Evolutionary conservation across 2,113 vertebrate species (phyloP).

Genomic region (Hippocampus guttulatus): DNA sequence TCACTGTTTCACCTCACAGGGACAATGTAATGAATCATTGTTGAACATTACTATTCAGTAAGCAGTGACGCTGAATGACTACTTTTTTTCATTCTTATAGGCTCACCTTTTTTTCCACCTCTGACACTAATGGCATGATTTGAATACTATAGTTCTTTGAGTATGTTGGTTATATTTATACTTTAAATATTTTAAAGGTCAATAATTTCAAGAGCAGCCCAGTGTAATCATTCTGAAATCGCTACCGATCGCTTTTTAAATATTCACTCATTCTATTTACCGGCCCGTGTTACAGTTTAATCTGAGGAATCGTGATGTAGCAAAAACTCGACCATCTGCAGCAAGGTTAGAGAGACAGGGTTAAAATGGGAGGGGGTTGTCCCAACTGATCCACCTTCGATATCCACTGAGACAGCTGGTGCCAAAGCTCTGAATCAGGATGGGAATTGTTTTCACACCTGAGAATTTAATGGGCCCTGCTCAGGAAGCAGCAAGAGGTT

Average conservation of each 20-base stretch:
- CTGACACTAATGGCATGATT: too few relatives aligned
- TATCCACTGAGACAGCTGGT: slow-evolving; percentile 6
- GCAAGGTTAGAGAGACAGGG: not conserved
- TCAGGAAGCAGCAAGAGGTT: slow-evolving; percentile 15
- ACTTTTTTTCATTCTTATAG: too few relatives aligned
- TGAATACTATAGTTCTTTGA: too few relatives aligned
- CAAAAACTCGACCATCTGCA: slow-evolving; percentile 10
- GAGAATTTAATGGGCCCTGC: slow-evolving; percentile 26
- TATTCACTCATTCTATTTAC: not conserved
- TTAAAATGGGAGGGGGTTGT: slow-evolving; percentile 1
- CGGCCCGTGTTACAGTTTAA: slow-evolving; percentile 13
- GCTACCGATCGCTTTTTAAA: slow-evolving; percentile 1
- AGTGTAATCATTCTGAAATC: not conserved
- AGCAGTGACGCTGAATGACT: too few relatives aligned
- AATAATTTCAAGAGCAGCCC: not conserved
- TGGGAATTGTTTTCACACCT: slow-evolving; percentile 36
- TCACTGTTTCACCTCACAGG: too few relatives aligned
- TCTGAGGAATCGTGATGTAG: slow-evolving; percentile 11
- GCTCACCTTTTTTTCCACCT: too few relatives aligned
- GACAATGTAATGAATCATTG: too few relatives aligned
- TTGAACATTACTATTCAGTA: too few relatives aligned
- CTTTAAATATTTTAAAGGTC: too few relatives aligned
- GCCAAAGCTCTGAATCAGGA: slow-evolving; percentile 15
- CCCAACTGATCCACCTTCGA: slow-evolving; percentile 4
- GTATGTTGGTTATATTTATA: too few relatives aligned